These are phyloP conservation scores for Euzetes globulus DNA, from an alignment of 2,888 invertebrate genomes.

Conservation along the genomic window DNA sequence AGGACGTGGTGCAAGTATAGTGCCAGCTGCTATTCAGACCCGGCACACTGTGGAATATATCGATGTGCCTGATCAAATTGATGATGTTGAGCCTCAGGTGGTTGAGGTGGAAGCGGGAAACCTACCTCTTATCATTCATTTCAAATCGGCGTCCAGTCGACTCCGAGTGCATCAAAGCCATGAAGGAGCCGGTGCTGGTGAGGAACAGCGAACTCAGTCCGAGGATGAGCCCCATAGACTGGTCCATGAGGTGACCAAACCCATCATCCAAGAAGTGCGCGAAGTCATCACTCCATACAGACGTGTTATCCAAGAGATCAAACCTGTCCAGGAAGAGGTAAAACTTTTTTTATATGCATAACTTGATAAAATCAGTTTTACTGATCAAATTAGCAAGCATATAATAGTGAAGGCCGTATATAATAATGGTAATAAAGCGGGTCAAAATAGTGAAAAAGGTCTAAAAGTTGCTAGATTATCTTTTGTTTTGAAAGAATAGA, in stretches of 20 bases:
- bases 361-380: too few species aligned
- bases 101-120: constrained; percentile 30
- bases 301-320: constrained; percentile 1
- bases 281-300: constrained; percentile 19
- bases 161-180: constrained; percentile 29
- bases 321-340: constrained; percentile 20
- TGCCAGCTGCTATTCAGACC: constrained; percentile 23
- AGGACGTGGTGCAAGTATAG: neutral
- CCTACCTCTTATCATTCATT: constrained; percentile 23
- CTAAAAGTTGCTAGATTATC: too few species aligned
- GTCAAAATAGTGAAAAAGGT: too few species aligned
- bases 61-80: constrained; percentile 26
- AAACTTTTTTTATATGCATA: too few species aligned
- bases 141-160: constrained; percentile 32
- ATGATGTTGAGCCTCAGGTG: constrained; percentile 26
- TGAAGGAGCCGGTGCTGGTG: constrained; percentile 26
- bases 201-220: neutral
- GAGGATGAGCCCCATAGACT: constrained; percentile 31
- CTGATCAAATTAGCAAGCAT: too few species aligned
- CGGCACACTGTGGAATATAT: constrained; percentile 28
- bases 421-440: too few species aligned
- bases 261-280: constrained; percentile 29
- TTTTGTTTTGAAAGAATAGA: too few species aligned
- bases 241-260: constrained; percentile 25
- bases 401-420: too few species aligned